Conservation (phyloP, 2,113 vertebrate species). For the Cyanoliseus patagonus region DNA sequence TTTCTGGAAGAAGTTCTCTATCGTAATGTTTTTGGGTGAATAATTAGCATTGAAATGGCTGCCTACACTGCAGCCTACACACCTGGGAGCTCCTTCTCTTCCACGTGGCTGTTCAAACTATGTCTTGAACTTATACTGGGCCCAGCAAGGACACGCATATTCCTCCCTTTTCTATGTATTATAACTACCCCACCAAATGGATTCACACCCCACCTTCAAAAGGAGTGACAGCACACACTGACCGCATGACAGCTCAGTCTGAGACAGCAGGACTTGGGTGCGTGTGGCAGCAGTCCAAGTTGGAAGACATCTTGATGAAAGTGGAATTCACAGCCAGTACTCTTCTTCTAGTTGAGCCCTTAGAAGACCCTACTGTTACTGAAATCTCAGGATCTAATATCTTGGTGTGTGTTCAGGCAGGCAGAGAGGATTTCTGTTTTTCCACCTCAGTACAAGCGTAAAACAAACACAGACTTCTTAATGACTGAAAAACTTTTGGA, state of each 20-base stretch:
- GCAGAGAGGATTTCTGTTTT: neutral
- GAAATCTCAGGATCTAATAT: neutral
- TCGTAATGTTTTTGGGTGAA: neutral
- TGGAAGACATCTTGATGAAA: neutral
- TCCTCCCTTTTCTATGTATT: neutral
- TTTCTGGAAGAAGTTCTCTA: neutral
- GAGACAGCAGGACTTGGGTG: neutral
- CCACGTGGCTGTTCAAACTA: neutral
- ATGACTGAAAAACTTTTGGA: neutral
- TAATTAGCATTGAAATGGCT: neutral
- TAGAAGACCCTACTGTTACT: neutral
- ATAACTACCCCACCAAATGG: neutral
- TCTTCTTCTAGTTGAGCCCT: neutral
- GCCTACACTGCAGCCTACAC: neutral
- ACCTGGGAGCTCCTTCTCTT: neutral
- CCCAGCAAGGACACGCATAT: neutral
- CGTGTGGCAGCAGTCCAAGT: neutral
- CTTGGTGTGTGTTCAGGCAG: neutral
- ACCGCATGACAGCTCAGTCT: neutral
- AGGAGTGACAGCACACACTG: rapidly evolving
- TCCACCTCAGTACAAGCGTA: neutral
- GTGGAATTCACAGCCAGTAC: neutral
- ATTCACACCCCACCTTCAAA: neutral
- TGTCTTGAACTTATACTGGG: neutral
- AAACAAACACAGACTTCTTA: neutral